These are phyloP conservation scores for Erithacus rubecula DNA, from an alignment of 2,797 vertebrate species.

Conservation along the genomic window DNA sequence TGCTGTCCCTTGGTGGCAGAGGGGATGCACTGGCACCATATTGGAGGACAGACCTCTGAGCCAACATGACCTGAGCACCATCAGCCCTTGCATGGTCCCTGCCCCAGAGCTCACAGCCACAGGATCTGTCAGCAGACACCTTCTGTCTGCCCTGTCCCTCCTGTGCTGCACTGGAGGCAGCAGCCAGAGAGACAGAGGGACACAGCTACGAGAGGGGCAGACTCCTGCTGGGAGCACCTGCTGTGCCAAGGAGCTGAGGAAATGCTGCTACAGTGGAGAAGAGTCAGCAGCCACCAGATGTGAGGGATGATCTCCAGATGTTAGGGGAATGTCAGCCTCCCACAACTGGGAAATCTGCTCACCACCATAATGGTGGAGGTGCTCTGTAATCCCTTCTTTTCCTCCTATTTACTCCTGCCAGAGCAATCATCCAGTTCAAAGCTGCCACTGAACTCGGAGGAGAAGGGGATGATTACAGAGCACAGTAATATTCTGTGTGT, in stretches of 20 bases:
- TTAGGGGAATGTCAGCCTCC: background rate
- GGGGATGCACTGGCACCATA: background rate
- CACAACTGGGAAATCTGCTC: conserved; percentile 1
- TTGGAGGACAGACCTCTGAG: background rate
- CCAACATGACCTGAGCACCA: background rate
- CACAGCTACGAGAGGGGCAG: background rate
- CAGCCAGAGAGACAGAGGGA: background rate
- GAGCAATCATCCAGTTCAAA: conserved; percentile 35
- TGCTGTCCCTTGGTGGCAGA: background rate
- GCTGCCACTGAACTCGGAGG: background rate
- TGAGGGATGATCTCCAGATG: background rate
- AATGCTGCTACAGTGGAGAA: background rate
- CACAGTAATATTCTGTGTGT: background rate
- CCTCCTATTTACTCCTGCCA: conserved; percentile 7
- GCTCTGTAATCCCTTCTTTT: background rate
- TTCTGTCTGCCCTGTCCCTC: background rate
- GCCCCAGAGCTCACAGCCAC: background rate
- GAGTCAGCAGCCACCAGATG: background rate
- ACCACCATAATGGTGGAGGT: background rate
- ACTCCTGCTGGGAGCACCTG: background rate
- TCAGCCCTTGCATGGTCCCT: background rate
- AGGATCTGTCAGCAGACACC: background rate
- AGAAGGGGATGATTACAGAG: conserved; percentile 27
- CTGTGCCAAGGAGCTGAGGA: background rate
- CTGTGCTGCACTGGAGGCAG: background rate